Evolutionary conservation across 1,140 invertebrate genomes (phyloP), one percentile per base, ranked within the genome.

Genomic region (Drosophila baimaii): DNA sequence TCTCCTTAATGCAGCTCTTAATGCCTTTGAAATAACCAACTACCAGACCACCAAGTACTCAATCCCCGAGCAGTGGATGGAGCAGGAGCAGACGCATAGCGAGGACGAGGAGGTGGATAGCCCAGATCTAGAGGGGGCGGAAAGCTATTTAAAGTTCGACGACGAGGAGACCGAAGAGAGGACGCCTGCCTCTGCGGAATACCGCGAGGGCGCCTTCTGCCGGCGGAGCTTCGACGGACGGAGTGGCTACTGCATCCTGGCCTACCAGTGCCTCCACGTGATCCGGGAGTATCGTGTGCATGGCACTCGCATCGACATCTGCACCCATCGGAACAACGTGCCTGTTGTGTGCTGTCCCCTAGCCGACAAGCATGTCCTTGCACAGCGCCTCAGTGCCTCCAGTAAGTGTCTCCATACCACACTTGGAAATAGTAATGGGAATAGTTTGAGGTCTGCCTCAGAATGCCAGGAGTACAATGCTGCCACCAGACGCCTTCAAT

Each of bases 341-440:
- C 90, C 91, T 1, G 81, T 92, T 5, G 91, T 92, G n/a, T 92
- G 91, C 51, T 92, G 91, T 47, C 85, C 91, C 0, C 37, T 91
- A 46, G 82, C 79, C 0, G 90, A 85, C 23, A 92, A 92, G 39
- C 85, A 90, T 62, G 66, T 90, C 31, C 66, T 84, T 31, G 55
- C 76, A 0, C 80, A 91, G 52, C 75, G 91, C 0, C 81, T 91
- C 3, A 92, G 91, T 58, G 91, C 82, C 35, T 75, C 72, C 61
- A 92, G 91, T 92, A 55, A n/a, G 76, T 76, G 10, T 5, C 7
- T 10, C 7, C n/a, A 15, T 2, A n/a, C n/a, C 25, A 13, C 10
- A 29, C 1, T 0, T 35, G 29, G 19, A 21, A 19, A 17, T 21
- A 13, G n/a, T 17, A n/a, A 43, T 19, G 10, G 15, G 12, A 43